A percentile compares a stretch with the other conserved stretches of the same genome.
Conservation (phyloP, 2,888 invertebrate species). For the Notodonta ziczac region DNA sequence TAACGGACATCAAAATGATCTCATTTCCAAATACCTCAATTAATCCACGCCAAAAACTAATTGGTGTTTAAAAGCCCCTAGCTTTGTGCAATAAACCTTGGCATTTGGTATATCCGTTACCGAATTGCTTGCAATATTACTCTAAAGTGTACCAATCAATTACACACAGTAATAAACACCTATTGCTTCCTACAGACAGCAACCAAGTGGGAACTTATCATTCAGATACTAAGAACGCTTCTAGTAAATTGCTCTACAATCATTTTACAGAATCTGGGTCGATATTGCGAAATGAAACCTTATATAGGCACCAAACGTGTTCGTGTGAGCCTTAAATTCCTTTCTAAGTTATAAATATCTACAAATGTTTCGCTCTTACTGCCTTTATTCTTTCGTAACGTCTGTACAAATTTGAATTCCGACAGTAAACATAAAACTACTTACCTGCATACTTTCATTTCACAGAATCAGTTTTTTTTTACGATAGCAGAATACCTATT, state of each 20-base stretch:
- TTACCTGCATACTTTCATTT: background rate
- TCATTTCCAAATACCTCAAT: constrained; percentile 3
- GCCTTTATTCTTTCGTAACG: background rate
- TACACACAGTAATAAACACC: constrained; percentile 18
- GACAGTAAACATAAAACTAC: background rate
- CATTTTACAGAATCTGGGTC: background rate
- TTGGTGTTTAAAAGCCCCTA: constrained; percentile 23
- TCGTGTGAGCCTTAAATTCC: background rate
- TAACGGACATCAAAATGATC: constrained; percentile 5
- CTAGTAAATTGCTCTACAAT: background rate
- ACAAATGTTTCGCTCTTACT: background rate
- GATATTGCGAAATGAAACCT: background rate
- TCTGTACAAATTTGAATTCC: background rate
- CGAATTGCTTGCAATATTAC: constrained; percentile 45
- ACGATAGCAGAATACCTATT: no score
- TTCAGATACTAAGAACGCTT: no score
- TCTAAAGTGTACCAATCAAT: constrained; percentile 57
- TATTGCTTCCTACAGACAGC: constrained; percentile 15
- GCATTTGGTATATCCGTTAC: constrained; percentile 62
- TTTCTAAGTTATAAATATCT: background rate
- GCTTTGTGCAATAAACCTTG: constrained; percentile 59
- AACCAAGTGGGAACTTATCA: constrained; percentile 14
- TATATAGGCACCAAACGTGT: background rate
- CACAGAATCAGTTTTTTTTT: no score
- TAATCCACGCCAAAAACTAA: background rate